Conservation (phyloP, 1,140 invertebrate species). For the Diuraphis noxia region DNA sequence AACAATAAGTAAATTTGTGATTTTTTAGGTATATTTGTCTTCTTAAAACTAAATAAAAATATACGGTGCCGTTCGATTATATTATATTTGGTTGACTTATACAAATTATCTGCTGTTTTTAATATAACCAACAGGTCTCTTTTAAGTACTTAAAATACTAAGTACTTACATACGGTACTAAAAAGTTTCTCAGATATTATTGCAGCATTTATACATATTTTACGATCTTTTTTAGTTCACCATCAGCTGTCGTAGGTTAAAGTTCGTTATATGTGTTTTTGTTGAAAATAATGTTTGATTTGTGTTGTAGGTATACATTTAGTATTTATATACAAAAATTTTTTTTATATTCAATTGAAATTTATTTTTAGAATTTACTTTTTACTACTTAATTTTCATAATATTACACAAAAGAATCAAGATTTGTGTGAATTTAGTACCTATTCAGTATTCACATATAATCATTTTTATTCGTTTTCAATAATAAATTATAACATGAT, state of each 20-base stretch:
- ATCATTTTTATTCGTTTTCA: not conserved
- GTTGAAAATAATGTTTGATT: not conserved
- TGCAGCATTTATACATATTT: not conserved
- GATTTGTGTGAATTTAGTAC: not conserved
- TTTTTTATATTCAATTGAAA: not conserved
- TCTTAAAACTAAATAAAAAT: not conserved
- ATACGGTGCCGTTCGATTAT: not conserved
- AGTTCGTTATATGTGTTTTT: not conserved
- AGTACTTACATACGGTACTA: not conserved
- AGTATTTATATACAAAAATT: not conserved
- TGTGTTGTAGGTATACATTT: not conserved
- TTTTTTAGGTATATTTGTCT: too few species aligned
- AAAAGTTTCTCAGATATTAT: not conserved
- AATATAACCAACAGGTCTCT: too few species aligned
- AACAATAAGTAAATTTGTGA: too few species aligned
- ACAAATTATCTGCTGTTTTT: not conserved
- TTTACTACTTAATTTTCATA: not conserved
- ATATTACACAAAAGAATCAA: not conserved
- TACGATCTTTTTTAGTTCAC: not conserved
- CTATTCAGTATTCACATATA: too few species aligned
- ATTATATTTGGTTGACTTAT: not conserved
- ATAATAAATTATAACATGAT: not conserved
- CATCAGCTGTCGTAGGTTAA: too few species aligned
- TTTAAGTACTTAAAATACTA: too few species aligned
- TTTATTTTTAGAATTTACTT: not conserved